Conservation (phyloP, 2,888 invertebrate species). For the Eugnorisma glareosa region DNA sequence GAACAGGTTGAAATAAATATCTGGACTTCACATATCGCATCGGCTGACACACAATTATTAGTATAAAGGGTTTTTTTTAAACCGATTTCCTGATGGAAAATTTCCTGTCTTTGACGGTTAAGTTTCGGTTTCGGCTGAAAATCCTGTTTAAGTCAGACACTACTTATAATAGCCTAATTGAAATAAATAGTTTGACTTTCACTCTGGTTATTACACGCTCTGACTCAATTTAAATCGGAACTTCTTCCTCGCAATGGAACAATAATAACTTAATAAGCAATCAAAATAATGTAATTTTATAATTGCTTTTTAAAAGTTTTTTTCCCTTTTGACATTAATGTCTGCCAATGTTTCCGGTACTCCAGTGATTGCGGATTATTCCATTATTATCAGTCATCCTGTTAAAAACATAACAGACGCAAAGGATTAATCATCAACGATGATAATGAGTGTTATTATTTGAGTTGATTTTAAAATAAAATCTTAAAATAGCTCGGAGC, state of each 20-base stretch:
- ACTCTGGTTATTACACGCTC: background rate
- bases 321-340: background rate
- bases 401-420: conserved; percentile 15
- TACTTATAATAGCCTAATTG: no score
- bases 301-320: background rate
- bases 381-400: conserved; percentile 21
- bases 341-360: conserved; percentile 22
- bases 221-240: background rate
- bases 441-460: conserved; percentile 27
- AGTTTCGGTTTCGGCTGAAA: no score
- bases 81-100: no score
- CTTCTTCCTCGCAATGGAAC: background rate
- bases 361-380: conserved; percentile 32
- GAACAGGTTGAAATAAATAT: no score
- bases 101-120: no score
- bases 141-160: no score
- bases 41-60: no score
- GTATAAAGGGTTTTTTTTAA: no score
- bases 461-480: conserved; percentile 16
- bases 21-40: no score
- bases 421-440: conserved; percentile 28
- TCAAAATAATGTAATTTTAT: background rate
- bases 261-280: background rate
- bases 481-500: conserved; percentile 31
- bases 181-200: background rate